A percentile compares a stretch with the other conserved stretches of the same genome.
These are phyloP conservation scores for Diadumene lineata DNA, from an alignment of 92 coral and sea anemone genomes.

Conservation along the genomic window DNA sequence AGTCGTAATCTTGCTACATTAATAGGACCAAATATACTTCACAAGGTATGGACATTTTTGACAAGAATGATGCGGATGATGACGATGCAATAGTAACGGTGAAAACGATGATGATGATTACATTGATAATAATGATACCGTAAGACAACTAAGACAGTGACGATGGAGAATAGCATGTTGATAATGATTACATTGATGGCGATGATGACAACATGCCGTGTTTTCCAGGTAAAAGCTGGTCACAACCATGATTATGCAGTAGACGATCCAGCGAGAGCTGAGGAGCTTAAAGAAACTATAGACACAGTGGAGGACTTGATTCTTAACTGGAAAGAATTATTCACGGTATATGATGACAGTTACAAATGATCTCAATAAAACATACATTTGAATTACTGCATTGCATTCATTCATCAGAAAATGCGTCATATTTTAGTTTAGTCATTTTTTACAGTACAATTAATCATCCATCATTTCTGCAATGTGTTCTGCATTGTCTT, in stretches of 20 bases:
- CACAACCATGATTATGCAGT: conserved; percentile 84
- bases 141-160: no score
- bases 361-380: background rate
- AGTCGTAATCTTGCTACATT: conserved; percentile 90
- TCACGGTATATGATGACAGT: conserved; percentile 50
- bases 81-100: no score
- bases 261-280: conserved; percentile 90
- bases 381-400: background rate
- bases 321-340: conserved; percentile 66
- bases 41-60: conserved; percentile 90
- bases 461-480: no score
- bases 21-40: conserved; percentile 96
- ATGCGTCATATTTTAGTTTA: no score
- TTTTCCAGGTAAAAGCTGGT: conserved; percentile 73
- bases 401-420: no score
- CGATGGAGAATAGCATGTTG: background rate
- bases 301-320: conserved; percentile 93
- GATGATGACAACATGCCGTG: background rate
- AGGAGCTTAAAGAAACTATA: conserved; percentile 86
- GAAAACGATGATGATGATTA: no score
- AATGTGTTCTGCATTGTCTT: no score
- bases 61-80: no score
- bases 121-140: no score
- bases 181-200: background rate
- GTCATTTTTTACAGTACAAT: no score